Base-by-base conservation (phyloP, 2,888 invertebrate species). In the Drosophila paramelanica region DNA sequence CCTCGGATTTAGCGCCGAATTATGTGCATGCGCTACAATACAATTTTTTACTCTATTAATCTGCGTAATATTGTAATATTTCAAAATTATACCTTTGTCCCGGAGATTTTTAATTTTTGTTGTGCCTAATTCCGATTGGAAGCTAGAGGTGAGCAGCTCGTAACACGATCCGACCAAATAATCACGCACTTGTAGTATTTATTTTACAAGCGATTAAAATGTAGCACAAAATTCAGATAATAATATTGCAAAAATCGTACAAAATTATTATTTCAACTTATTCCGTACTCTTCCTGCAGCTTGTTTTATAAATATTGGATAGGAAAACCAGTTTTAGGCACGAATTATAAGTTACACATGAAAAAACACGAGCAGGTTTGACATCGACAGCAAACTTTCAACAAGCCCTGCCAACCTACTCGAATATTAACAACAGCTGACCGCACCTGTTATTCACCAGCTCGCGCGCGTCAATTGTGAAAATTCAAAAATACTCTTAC, bases 371-470 rank as follows among this genome's bases (percentile, higher is more conserved):
- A 64, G 2, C 10, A 3, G 11, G 10, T 55, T 33, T 23, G 60
- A 67, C 56, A 55, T 33, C 57, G 38, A 46, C 36, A 20, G 10
- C 8, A 7, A 13, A 8, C 8, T 17, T 25, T 20, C 23, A 20
- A n/a, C 14, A 1, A 13, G 73, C 3, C 25, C 68, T 73, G 73
- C 64, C 73, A 73, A 73, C 62, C 36, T 39, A 50, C 5, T 39
- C 0, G 14, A n/a, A 27, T 36, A 0, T 4, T 14, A 10, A 39
- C 1, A 11, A 61, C 74, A 61, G 57, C 73, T 62, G 68, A 33
- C 53, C 0, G 11, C 50, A 36, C 1, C 6, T 47, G 57, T 5
- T 27, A 59, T 46, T 39, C 31, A 25, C 38, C 3, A 38, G 10
- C 10, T n/a, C 3, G 39, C 47, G 36, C 47, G 38, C 42, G 41